Evolutionary conservation across 2,888 invertebrate species (phyloP), one percentile per base, ranked within the genome.

Genomic region (Xylophagus ater): DNA sequence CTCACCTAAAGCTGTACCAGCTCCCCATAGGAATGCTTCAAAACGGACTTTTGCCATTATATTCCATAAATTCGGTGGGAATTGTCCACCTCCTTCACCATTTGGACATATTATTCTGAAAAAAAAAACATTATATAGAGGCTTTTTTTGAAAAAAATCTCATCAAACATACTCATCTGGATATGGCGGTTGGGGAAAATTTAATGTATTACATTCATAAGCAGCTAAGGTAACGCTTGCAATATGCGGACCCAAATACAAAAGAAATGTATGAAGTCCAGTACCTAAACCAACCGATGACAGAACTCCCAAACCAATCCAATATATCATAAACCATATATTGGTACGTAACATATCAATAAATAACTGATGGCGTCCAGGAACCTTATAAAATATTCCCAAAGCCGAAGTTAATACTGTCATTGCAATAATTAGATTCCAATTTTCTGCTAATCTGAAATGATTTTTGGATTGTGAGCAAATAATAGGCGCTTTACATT

Each of bases 201-300:
- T 80, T 23, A 97, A 73, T 17, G 84, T 77, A 34, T 86, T 85
- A 63, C 98, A 99, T 66, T 98, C 97, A 63, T 94, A 96, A 0
- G 94, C 98, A 12, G 98, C 98, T 57, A 98, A 70, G 3, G 98
- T 98, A 29, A 99, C 98, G 41, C 88, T 77, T 41, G 97, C 97
- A 68, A 99, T 98, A 60, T 97, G 96, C 20, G 98, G 98, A n/a
- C 98, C 98, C 58, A 99, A 70, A 67, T 98, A 99, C 44, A 99
- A 72, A 36, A 99, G 74, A 72, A 99, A 99, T 43, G 98, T 99
- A 66, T 99, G 98, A 38, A 99, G 74, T 2, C 98, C 98, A 0
- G 97, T 96, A 26, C 98, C 98, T 37, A 99, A 74, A 1, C 98
- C 98, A 40, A 98, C 93, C 0, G 96, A 96, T 26, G 96, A 97